Evolutionary conservation across 2,797 vertebrate genomes (phyloP), one percentile per base, ranked within the genome.

Genomic region (Morus bassanus): DNA sequence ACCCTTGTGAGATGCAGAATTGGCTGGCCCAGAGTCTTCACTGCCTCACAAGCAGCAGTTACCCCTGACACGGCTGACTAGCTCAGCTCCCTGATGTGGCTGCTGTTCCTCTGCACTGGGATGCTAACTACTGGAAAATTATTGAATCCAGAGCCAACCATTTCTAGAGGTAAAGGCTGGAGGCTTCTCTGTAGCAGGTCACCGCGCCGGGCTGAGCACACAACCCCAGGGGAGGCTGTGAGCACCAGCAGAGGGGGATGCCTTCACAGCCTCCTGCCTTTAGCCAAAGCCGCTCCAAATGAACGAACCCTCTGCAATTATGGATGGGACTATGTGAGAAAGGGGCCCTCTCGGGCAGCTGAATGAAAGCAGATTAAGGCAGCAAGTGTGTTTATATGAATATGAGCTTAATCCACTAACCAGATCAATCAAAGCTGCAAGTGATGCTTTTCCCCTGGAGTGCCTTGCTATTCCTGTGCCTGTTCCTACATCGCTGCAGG

Each of bases 401-500:
- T 80, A 83, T 67, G 73, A 88, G 60, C 73, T 88, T 95, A 95
- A 96, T 91, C 88, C 86, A 77, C 76, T 88, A 90, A 94, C 77
- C 41, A 93, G 81, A 93, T 95, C 94, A 94, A 83, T 76, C 93
- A 94, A 87, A 82, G 69, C 81, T 89, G 81, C 80, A 54, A 92
- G 89, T 30, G 77, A 94, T 93, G 70, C 91, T 91, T 78, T 68
- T 31, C 54, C 75, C 54, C 80, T 45, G 65, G 85, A 78, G 85
- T 72, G 54, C n/a, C 50, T 82, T 30, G 35, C 72, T 80, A 22
- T 63, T 80, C 41, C 72, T 77, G 31, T 6, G 31, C 61, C 53
- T 65, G 5, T 46, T 85, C 30, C 54, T 30, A 39, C 54, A 39
- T 7, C 0, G 2, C 54, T 45, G 35, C 14, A 53, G 70, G 54